A percentile compares a stretch with the other conserved stretches of the same genome.
phyloP scores from a whole-genome alignment of 1,140 invertebrate genomes.

The Platyura marginata region DNA sequence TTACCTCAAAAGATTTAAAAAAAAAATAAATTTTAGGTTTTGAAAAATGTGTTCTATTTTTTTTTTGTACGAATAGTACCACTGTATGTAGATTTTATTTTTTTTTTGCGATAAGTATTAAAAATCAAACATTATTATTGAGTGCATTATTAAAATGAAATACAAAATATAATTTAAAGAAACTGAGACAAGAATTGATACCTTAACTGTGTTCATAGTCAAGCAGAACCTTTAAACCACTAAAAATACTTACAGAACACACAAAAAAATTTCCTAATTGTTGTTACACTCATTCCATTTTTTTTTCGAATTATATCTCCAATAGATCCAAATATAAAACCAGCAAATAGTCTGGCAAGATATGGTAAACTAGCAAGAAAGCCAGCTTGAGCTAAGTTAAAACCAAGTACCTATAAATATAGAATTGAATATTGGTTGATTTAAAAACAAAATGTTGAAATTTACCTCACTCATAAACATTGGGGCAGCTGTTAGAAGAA shows the following conservation, averaged over 20 bases:
- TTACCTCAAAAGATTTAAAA: too few species aligned
- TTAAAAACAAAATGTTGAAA: not conserved
- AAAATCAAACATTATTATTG: not conserved
- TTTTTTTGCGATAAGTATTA: not conserved
- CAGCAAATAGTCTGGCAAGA: conserved; percentile 38
- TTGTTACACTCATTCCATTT: conserved; percentile 31
- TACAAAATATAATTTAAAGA: not conserved
- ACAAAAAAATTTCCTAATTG: conserved; percentile 51
- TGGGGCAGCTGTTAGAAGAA: conserved; percentile 71
- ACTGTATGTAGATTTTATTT: not conserved
- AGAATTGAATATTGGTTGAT: not conserved
- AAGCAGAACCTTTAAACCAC: not conserved
- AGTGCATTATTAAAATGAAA: not conserved
- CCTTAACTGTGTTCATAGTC: too few species aligned
- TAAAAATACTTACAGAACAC: conserved; percentile 38
- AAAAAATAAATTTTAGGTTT: too few species aligned
- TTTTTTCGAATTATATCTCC: conserved; percentile 42
- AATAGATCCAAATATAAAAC: conserved; percentile 42
- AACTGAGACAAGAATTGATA: too few species aligned
- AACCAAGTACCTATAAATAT: conserved; percentile 48
- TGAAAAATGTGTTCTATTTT: too few species aligned
- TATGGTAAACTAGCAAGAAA: conserved; percentile 50
- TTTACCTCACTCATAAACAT: conserved; percentile 58
- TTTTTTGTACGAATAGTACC: not conserved
- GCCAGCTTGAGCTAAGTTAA: conserved; percentile 55